Evolutionary conservation across 2,888 invertebrate species (phyloP).

Genomic region (Melanostoma scalare): DNA sequence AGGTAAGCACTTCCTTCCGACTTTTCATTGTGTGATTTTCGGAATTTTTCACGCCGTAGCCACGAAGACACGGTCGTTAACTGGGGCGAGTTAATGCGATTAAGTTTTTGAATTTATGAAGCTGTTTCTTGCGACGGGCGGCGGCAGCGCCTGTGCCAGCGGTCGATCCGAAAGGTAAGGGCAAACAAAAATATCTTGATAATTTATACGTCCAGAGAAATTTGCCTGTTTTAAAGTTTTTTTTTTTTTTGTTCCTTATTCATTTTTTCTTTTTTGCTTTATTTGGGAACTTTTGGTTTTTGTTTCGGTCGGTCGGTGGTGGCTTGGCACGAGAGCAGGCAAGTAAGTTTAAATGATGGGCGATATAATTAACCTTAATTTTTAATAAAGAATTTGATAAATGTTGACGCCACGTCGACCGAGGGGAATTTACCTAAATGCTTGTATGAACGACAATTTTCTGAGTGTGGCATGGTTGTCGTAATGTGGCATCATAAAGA

Average conservation of each 20-base stretch:
- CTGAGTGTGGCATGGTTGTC: not conserved
- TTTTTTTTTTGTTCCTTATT: not conserved
- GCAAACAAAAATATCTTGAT: slow-evolving; percentile 51
- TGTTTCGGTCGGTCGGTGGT: not conserved
- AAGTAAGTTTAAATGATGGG: slow-evolving; percentile 23
- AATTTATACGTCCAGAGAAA: slow-evolving; percentile 59
- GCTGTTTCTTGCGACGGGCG: slow-evolving; percentile 35
- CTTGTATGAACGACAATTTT: slow-evolving; percentile 23
- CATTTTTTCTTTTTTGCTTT: not conserved
- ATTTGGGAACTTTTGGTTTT: not conserved
- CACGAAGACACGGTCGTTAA: slow-evolving; percentile 23
- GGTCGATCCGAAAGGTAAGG: slow-evolving; percentile 1
- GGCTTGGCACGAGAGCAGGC: not conserved
- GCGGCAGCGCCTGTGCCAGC: not conserved
- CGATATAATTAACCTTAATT: slow-evolving; percentile 41
- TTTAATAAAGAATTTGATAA: slow-evolving; percentile 36
- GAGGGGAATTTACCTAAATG: slow-evolving; percentile 17
- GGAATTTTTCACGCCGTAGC: slow-evolving; percentile 30
- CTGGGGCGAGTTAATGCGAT: slow-evolving; percentile 60
- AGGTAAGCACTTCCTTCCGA: slow-evolving; percentile 64
- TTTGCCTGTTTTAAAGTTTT: slow-evolving; percentile 35
- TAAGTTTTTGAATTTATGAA: slow-evolving; percentile 60
- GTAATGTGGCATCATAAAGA: not conserved
- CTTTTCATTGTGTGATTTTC: slow-evolving; percentile 36
- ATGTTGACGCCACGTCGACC: slow-evolving; percentile 35